phyloP scores from a whole-genome alignment of 2,113 vertebrate species.

The Ceyx margarethae region DNA sequence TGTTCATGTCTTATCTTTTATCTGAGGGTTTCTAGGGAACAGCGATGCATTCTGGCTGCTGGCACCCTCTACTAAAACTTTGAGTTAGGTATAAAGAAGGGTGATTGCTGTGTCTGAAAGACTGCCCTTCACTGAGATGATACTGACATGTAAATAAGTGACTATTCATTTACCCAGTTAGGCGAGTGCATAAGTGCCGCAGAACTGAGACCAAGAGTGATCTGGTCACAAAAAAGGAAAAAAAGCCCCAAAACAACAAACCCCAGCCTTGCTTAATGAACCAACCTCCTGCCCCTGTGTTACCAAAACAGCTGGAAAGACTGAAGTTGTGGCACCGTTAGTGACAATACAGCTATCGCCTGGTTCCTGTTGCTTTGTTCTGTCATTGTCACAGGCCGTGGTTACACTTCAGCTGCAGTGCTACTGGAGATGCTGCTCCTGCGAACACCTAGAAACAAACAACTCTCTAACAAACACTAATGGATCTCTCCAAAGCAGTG shows the following conservation, averaged over 20 bases:
- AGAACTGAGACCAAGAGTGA: not conserved
- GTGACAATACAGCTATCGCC: not conserved
- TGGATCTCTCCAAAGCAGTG: not conserved
- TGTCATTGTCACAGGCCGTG: not conserved
- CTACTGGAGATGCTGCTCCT: not conserved
- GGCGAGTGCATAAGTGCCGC: accelerated
- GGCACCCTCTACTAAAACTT: not conserved
- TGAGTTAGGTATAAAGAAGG: not conserved
- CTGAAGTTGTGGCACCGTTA: not conserved
- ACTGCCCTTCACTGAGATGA: not conserved
- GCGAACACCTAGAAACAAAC: not conserved
- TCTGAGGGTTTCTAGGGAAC: not conserved
- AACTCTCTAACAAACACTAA: not conserved
- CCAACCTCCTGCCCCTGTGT: not conserved
- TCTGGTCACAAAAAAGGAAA: not conserved
- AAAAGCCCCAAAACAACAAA: not conserved
- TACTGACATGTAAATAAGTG: not conserved
- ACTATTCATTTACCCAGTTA: not conserved
- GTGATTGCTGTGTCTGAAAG: not conserved
- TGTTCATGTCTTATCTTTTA: not conserved
- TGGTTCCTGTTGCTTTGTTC: not conserved
- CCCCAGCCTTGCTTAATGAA: not conserved
- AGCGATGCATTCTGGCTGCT: not conserved
- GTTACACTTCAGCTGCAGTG: not conserved
- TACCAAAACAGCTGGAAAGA: slow-evolving; percentile 30